These are phyloP conservation scores for Oreohelix idahoensis DNA, from an alignment of 1,140 invertebrate genomes.

Conservation along the genomic window DNA sequence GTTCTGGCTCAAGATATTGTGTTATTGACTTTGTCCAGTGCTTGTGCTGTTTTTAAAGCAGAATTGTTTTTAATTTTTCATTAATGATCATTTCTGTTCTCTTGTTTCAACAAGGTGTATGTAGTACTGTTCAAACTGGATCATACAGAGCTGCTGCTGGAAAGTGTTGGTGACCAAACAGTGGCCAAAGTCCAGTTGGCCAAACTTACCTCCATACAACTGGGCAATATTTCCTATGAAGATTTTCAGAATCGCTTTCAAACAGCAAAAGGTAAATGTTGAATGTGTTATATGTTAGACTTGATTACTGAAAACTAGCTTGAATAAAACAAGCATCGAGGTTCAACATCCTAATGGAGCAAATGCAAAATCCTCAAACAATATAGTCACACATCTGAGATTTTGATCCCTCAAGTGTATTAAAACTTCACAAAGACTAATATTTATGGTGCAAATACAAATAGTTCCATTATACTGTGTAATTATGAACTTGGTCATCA, in stretches of 20 bases:
- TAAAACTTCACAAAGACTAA: too few species aligned
- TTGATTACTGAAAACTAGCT: too few species aligned
- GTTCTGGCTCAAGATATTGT: too few species aligned
- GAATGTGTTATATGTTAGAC: too few species aligned
- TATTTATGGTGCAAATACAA: too few species aligned
- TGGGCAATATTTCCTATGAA: slow-evolving; percentile 90
- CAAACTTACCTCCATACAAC: slow-evolving; percentile 85
- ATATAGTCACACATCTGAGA: too few species aligned
- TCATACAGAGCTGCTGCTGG: slow-evolving; percentile 86
- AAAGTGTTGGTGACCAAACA: slow-evolving; percentile 83
- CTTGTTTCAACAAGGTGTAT: slow-evolving; percentile 78
- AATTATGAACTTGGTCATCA: too few species aligned
- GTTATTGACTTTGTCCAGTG: background rate
- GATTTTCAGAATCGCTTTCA: slow-evolving; percentile 83
- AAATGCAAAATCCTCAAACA: too few species aligned
- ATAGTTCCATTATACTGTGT: too few species aligned
- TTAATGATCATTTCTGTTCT: background rate
- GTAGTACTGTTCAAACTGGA: slow-evolving; percentile 86
- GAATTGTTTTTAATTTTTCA: background rate
- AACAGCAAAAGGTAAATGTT: slow-evolving; percentile 50
- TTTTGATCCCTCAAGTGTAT: too few species aligned
- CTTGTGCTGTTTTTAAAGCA: background rate
- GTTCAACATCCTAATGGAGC: too few species aligned
- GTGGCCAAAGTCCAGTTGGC: slow-evolving; percentile 84
- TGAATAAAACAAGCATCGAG: too few species aligned